A percentile compares a stretch with the other conserved stretches of the same genome.
phyloP scores from a whole-genome alignment of 2,888 invertebrate species.

The Tromatobia lineatoria region DNA sequence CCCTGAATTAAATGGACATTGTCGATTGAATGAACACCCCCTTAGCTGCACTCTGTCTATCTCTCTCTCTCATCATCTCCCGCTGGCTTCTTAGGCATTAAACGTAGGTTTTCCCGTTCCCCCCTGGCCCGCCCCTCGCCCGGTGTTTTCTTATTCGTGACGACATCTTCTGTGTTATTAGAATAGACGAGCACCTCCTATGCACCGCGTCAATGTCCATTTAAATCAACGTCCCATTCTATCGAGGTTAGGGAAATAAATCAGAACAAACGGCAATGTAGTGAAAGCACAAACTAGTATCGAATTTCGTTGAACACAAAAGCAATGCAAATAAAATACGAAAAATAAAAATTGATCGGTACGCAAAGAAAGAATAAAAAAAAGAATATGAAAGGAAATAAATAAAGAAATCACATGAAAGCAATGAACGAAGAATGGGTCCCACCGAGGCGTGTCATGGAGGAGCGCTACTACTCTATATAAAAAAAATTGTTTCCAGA shows the following conservation, averaged over 20 bases:
- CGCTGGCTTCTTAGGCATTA: constrained; percentile 77
- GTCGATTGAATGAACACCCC: constrained; percentile 78
- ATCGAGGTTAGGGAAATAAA: constrained; percentile 76
- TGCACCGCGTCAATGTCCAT: constrained; percentile 83
- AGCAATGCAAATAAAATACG: constrained; percentile 21
- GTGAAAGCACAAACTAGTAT: constrained; percentile 32
- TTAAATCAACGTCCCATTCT: constrained; percentile 82
- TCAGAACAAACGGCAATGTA: constrained; percentile 31
- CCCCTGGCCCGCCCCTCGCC: constrained; percentile 58
- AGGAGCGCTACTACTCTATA: constrained; percentile 76
- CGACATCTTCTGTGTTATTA: constrained; percentile 47
- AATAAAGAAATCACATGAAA: constrained; percentile 38
- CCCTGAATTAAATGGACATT: constrained; percentile 84
- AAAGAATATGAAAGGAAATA: constrained; percentile 70
- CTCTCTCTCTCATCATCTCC: constrained; percentile 69
- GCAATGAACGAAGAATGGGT: constrained; percentile 65
- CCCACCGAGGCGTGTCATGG: constrained; percentile 47
- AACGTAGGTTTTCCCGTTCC: constrained; percentile 63
- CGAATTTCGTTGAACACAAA: constrained; percentile 14
- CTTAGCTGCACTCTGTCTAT: constrained; percentile 74
- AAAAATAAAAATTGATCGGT: constrained; percentile 16
- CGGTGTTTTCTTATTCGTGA: constrained; percentile 47
- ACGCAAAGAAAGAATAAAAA: constrained; percentile 32
- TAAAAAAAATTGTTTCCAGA: constrained; percentile 85
- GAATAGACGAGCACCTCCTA: constrained; percentile 67